Base-by-base conservation (phyloP, 2,797 vertebrate genomes). In the Galaxias olidus region DNA sequence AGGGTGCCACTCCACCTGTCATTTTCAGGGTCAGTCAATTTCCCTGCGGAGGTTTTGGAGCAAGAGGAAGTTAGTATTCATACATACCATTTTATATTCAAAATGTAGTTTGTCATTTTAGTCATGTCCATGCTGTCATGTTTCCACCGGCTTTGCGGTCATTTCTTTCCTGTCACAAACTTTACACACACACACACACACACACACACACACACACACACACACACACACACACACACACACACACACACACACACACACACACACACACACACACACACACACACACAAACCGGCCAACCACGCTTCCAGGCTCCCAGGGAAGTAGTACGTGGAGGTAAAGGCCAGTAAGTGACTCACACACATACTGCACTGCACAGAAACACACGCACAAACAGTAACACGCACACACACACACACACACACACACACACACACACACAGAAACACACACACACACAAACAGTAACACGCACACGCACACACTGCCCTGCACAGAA, bases 1-100 rank as follows among this genome's bases (percentile, higher is more conserved):
- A 43, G n/a, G 6, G 13, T 17, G 54, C 55, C 48, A 64, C 42
- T 44, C 72, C 58, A 10, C 67, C 30, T 65, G 41, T 59, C 49
- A 60, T 56, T 45, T 53, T 53, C 58, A 61, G 54, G 57, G 49
- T 11, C 56, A 51, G 52, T 41, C 30, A 50, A 51, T 18, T 65
- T 55, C 54, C 13, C 17, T 53, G 18, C 10, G 19, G 30, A 41
- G 18, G 19, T 19, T 43, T 54, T n/a, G 11, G 12, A 14, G 4
- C 9, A 46, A 17, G 10, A 46, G n/a, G 17, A 50, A 5, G 47
- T 54, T 40, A 19, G 50, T 58, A 56, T 51, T 20, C 47, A 13
- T 57, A 55, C n/a, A 19, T 62, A 14, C 61, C n/a, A 9, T 53
- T 62, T 72, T 67, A 17, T 43, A 54, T 55, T 67, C 48, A 43